Base-by-base conservation (phyloP, 2,113 vertebrate species). In the Zonotrichia leucophrys region DNA sequence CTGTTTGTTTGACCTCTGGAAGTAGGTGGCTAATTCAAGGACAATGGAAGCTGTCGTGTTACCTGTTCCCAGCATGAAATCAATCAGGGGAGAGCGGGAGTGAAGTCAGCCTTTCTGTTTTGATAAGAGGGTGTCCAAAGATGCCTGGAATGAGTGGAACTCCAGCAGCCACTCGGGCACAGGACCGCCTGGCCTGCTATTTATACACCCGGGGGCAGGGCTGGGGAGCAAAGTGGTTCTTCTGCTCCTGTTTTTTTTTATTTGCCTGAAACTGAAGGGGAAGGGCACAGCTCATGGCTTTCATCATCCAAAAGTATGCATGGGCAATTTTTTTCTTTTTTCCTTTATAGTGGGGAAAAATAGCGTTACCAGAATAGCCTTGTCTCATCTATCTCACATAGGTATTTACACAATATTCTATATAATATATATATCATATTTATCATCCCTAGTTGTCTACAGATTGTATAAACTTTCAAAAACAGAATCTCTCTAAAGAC, bases 91-190 rank as follows among this genome's bases (percentile, higher is more conserved):
- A 87, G 83, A 90, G 92, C 6, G 0, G 52, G 60, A 69, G 75
- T 96, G 96, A 98, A 96, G 96, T 97, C 97, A 98, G 83, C 91
- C 84, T 95, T 97, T 97, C 97, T 98, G 98, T 97, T 97, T 98
- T 90, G 97, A 97, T 97, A 97, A 97, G 95, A 96, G 79, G 83
- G 91, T 88, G 72, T 81, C 94, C 94, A 97, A 94, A 94, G 90
- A 91, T 97, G 80, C 92, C 92, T 83, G 97, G 96, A 95, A 97
- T 97, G 96, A 97, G 66, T 30, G 50, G 93, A 92, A 97, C 94
- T 97, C 92, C 90, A 95, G 94, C 91, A 94, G 93, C 88, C 52
- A 95, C 89, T 89, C 41, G 23, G 83, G 94, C 20, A 8, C 84
- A 93, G 73, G 76, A 93, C 79, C 3, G 63, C 62, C 83, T 62